Evolutionary conservation across 92 coral and sea anemone genomes (phyloP), one percentile per base, ranked within the genome.

Genomic region (Umimayanthus chanpuru): DNA sequence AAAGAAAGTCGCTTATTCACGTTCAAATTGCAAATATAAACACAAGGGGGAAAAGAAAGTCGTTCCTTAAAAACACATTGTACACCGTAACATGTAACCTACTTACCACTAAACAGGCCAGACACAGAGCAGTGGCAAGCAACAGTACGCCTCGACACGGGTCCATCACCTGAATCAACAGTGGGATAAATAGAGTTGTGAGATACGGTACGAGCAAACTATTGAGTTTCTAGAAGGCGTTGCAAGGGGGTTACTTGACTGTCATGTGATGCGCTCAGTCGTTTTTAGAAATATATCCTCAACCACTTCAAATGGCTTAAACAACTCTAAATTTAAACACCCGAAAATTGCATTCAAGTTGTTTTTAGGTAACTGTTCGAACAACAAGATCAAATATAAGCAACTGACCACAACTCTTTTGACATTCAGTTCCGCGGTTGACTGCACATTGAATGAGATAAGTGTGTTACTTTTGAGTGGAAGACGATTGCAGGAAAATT

Each of bases 91-190:
- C 20, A 81, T 8, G 4, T 20, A 5, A 65, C 68, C n/a, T 14
- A 93, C 98, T 79, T 88, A 95, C 98, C 93, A 95, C 93, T 56
- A 95, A 70, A 58, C 88, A 85, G 55, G 93, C 92, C 81, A 95
- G 93, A 81, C 96, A 94, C 15, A 95, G 93, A 84, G 91, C 98
- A 61, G 91, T 49, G 89, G 92, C 91, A 81, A 93, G 88, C 92
- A 93, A 90, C 86, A 92, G 90, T 73, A 90, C 90, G 82, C 91
- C 91, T 86, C 92, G 89, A 73, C 89, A 87, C 90, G 91, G 91
- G 92, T 90, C 90, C 98, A 95, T 95, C 82, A 81, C 96, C 97
- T 95, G 77, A 88, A 90, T 10, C 43, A 88, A 55, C 36, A 41
- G 32, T 68, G 64, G 66, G 80, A 58, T 16, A 6, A 71, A 61